phyloP scores from a whole-genome alignment of 2,113 vertebrate species.

The Bos javanicus region DNA sequence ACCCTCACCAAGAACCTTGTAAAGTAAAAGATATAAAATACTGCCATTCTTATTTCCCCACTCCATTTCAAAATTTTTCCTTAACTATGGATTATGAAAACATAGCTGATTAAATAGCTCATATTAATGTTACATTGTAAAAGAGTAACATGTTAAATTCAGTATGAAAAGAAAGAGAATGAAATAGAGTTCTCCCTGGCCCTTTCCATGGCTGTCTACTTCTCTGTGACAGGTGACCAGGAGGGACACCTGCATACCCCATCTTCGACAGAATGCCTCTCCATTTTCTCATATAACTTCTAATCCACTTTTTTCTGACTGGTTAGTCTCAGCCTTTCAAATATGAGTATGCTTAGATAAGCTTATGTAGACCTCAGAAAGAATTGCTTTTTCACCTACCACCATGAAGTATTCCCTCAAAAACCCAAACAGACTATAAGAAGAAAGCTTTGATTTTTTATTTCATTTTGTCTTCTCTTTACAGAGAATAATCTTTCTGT shows the following conservation, averaged over 20 bases:
- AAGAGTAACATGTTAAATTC: not conserved
- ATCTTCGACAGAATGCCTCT: not conserved
- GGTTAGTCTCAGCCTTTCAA: not conserved
- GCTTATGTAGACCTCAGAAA: not conserved
- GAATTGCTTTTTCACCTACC: not conserved
- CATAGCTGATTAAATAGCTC: not conserved
- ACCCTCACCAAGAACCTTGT: not conserved
- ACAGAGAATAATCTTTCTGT: not conserved
- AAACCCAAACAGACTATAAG: not conserved
- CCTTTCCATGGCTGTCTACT: not conserved
- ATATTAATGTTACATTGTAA: not conserved
- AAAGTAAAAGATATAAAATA: not conserved
- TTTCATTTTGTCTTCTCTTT: slow-evolving; percentile 1
- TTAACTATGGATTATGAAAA: not conserved
- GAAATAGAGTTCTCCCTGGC: not conserved
- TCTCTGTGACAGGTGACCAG: not conserved
- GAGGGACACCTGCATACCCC: too few relatives aligned
- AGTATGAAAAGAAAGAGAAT: not conserved
- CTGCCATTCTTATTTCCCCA: not conserved
- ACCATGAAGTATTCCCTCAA: not conserved
- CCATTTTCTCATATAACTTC: not conserved
- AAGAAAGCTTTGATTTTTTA: slow-evolving; percentile 19
- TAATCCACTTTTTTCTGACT: not conserved
- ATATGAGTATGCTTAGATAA: not conserved
- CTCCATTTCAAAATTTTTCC: not conserved